A percentile compares a stretch with the other conserved stretches of the same genome.
Evolutionary conservation across 2,113 vertebrate genomes (phyloP).

Genomic region (Microtus oregoni): DNA sequence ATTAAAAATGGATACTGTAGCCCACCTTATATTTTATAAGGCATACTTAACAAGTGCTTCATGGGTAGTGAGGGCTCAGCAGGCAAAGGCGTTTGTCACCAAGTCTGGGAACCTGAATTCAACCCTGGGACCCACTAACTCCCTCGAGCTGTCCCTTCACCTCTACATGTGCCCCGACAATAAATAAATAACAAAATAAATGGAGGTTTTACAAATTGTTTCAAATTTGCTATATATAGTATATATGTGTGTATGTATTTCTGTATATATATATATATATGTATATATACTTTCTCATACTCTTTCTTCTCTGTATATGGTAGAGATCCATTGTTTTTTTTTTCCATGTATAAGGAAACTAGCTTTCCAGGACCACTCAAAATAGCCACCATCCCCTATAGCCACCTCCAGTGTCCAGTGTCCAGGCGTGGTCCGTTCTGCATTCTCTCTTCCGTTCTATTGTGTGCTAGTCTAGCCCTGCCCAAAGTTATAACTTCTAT

Average conservation of each 20-base stretch:
- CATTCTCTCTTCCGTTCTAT: neutral
- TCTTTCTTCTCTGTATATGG: conserved; percentile 5
- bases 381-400: neutral
- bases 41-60: neutral
- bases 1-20: neutral
- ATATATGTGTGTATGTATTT: neutral
- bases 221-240: neutral
- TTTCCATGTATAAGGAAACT: neutral
- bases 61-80: neutral
- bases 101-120: neutral
- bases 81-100: neutral
- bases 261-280: neutral
- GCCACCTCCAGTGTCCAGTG: neutral
- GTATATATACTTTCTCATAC: neutral
- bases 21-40: neutral
- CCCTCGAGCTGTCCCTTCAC: neutral
- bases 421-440: neutral
- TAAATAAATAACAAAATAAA: no score
- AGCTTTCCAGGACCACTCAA: neutral
- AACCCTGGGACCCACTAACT: neutral
- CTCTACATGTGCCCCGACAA: no score
- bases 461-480: neutral
- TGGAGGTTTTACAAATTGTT: no score
- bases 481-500: neutral
- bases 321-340: neutral